Evolutionary conservation across 2,888 invertebrate genomes (phyloP).

Genomic region (Drosophila histrio): DNA sequence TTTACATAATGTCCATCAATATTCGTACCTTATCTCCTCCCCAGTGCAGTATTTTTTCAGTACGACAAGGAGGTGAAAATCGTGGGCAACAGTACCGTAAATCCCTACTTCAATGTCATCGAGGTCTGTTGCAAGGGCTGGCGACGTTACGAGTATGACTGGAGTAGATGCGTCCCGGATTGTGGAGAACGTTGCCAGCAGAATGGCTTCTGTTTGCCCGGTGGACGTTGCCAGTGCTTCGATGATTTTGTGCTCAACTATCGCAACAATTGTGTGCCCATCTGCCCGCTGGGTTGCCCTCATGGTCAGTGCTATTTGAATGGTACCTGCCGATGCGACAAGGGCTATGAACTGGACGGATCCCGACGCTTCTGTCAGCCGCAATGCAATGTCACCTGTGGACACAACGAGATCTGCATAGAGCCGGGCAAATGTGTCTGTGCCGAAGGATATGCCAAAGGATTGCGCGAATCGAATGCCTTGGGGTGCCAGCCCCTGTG

Average conservation of each 20-base stretch:
- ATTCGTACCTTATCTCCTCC: not conserved
- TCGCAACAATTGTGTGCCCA: conserved; percentile 77
- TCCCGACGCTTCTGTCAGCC: conserved; percentile 84
- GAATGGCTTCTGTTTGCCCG: conserved; percentile 85
- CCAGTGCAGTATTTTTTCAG: conserved; percentile 82
- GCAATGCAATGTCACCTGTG: conserved; percentile 87
- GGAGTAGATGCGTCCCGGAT: conserved; percentile 84
- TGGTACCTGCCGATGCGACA: conserved; percentile 80
- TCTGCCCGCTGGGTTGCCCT: conserved; percentile 79
- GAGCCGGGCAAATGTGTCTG: conserved; percentile 86
- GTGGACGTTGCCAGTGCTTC: conserved; percentile 82
- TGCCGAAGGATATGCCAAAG: conserved; percentile 72
- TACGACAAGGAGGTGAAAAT: conserved; percentile 80
- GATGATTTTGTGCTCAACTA: conserved; percentile 81
- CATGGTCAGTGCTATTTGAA: conserved; percentile 83
- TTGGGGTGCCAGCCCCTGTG: conserved; percentile 81
- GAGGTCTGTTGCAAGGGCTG: conserved; percentile 90
- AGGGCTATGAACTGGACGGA: conserved; percentile 82
- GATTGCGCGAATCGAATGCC: conserved; percentile 44
- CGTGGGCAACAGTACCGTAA: conserved; percentile 84
- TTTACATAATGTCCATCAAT: not conserved
- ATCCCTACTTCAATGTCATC: conserved; percentile 85
- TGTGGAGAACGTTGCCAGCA: conserved; percentile 82
- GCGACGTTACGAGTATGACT: conserved; percentile 87
- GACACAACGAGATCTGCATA: conserved; percentile 86